Evolutionary conservation across 2,797 vertebrate species (phyloP), one percentile per base, ranked within the genome.

Genomic region (Balearica regulorum): DNA sequence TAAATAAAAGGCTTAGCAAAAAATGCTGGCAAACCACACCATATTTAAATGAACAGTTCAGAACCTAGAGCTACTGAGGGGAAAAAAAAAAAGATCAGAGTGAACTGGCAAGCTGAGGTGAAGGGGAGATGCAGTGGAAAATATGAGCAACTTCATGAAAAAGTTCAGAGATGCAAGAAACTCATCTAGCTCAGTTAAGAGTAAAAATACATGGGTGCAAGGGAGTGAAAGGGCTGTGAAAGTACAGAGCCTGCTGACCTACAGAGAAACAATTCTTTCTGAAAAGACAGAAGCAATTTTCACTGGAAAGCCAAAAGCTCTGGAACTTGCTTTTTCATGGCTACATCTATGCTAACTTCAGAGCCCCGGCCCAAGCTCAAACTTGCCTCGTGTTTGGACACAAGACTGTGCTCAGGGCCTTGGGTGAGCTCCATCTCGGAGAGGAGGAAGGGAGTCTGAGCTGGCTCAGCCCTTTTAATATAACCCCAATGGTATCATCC

Each of bases 321-420:
- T 70, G 77, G 31, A 71, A 82, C 51, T 90, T 33, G 62, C 55
- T 91, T 89, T 43, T 83, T 68, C 37, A 29, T 5, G 18, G 78
- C 65, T 93, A 44, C 57, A 43, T 60, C 60, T 72, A 46, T 0
- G 2, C 29, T 46, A 81, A 91, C 61, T 96, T 92, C 89, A 95
- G 87, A 96, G 81, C 81, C 46, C 9, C 1, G 0, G 75, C 71
- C 93, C 95, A 96, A 87, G 95, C 95, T 96, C 64, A 28, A 89
- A 95, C 94, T 93, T 96, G 94, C 78, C 94, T 95, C 1, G 0
- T 93, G 81, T 96, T 96, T 96, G 95, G 95, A 91, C 89, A 83
- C 13, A 77, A 92, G 94, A 79, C 62, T 93, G 12, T 76, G 92
- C 92, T 93, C 68, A 93, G 57, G 78, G 90, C 90, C 49, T 92